A percentile compares a stretch with the other conserved stretches of the same genome.
Conservation (phyloP, 1,140 invertebrate genomes). For the Andrena cerasifolii region DNA sequence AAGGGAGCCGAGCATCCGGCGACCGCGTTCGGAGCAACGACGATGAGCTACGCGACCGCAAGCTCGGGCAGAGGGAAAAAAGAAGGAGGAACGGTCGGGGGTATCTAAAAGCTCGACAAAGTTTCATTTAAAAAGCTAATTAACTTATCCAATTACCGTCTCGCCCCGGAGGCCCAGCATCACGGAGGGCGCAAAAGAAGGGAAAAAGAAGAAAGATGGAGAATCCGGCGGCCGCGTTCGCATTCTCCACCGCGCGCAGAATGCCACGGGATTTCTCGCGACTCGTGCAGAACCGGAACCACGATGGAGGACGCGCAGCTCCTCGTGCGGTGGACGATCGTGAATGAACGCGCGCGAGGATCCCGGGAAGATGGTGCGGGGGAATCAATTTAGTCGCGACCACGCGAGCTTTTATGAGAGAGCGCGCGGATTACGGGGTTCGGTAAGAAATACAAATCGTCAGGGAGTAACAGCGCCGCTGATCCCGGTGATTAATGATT, state of each 20-base stretch:
- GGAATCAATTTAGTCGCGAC: conserved; percentile 54
- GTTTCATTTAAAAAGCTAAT: conserved; percentile 75
- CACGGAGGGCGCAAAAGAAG: too few relatives aligned
- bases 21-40: conserved; percentile 17
- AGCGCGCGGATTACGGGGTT: conserved; percentile 53
- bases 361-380: conserved; percentile 5
- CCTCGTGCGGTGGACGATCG: neutral
- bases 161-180: conserved; percentile 1
- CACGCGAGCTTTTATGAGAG: conserved; percentile 57
- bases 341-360: conserved; percentile 35
- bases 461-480: conserved; percentile 37
- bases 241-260: neutral
- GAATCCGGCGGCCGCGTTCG: neutral
- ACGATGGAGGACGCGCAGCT: neutral
- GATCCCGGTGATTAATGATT: conserved; percentile 60
- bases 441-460: conserved; percentile 63
- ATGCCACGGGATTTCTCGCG: conserved; percentile 33
- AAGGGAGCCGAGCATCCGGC: conserved; percentile 31
- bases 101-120: conserved; percentile 68
- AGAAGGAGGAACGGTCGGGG: conserved; percentile 32
- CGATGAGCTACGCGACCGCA: conserved; percentile 31
- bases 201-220: neutral
- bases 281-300: neutral
- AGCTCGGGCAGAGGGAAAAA: conserved; percentile 1
- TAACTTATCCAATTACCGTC: conserved; percentile 73